Evolutionary conservation across 2,797 vertebrate genomes (phyloP), one percentile per base, ranked within the genome.

Genomic region (Toxotes lorentzi): DNA sequence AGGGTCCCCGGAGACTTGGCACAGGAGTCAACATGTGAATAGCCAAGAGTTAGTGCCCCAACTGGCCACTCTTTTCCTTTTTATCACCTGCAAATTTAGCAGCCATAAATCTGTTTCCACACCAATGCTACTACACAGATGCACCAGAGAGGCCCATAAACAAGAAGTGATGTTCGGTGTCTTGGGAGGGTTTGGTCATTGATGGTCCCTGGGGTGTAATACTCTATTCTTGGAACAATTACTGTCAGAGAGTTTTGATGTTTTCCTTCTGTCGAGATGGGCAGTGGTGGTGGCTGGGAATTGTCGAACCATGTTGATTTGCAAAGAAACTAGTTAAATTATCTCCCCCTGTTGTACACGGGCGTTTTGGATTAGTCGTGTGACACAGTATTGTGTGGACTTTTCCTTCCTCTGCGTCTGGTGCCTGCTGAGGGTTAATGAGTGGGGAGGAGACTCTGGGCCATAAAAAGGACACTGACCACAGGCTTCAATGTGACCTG

Each of bases 51-150:
- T 92, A 92, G 88, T 79, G 85, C 81, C 79, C 84, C 90, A 82
- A 91, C 87, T 83, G 88, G 78, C 83, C 85, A 85, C 78, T 91
- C 88, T 88, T 92, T 86, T 81, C 77, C 87, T 83, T 91, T 91
- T 93, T 93, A 93, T 93, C 88, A 86, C 90, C 88, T 87, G 84
- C 89, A 93, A 91, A 93, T 93, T 94, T 93, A 94, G 89, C 81
- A 61, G 51, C 88, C 83, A 86, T 93, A 91, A 93, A 94, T 93
- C 89, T 86, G 87, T 89, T 92, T 91, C 90, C 86, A 86, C 86
- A 87, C 71, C 79, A 64, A 71, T 73, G 67, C 83, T 51, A 34
- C 81, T 63, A 53, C 84, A 75, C 50, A 53, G 78, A 76, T 30
- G 32, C 68, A 81, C 77, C 86, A 41, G 41, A 82, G 84, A 85